Conservation (phyloP, 2,888 invertebrate species). For the Himalopsyche anomala region DNA sequence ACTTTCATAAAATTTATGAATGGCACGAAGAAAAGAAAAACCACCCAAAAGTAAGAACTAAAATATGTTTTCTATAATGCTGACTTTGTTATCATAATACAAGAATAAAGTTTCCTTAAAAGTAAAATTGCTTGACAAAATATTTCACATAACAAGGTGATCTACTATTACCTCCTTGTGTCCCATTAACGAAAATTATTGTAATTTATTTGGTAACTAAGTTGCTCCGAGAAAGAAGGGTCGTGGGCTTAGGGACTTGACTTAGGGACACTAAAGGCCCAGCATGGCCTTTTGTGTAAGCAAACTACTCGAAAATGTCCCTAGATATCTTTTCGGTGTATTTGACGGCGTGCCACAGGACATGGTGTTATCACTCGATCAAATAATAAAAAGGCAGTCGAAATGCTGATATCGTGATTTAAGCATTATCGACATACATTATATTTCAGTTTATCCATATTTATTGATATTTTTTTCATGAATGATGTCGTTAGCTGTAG, state of each 20-base stretch:
- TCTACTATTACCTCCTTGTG: conserved; percentile 11
- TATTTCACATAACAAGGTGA: conserved; percentile 10
- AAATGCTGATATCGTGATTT: not conserved
- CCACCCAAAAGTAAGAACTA: not conserved
- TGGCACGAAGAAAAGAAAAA: not conserved
- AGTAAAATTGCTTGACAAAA: not conserved
- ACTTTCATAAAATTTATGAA: too few relatives aligned
- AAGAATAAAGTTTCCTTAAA: not conserved
- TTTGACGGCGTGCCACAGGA: conserved; percentile 7
- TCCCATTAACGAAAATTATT: conserved; percentile 34
- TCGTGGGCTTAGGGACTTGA: conserved; percentile 21
- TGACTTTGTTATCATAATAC: not conserved
- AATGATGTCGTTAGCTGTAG: not conserved
- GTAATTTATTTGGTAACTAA: conserved; percentile 20
- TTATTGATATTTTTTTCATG: not conserved
- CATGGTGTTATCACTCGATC: not conserved
- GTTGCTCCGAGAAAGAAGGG: conserved; percentile 30
- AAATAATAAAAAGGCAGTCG: not conserved
- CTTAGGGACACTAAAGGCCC: conserved; percentile 16
- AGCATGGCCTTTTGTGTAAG: not conserved
- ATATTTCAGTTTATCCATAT: not conserved
- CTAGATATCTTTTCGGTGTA: not conserved
- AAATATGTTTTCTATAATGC: not conserved
- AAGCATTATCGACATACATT: not conserved
- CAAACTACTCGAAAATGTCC: conserved; percentile 30